These are phyloP conservation scores for Psococerastis gibbosa DNA, from an alignment of 2,888 invertebrate species.

Conservation along the genomic window DNA sequence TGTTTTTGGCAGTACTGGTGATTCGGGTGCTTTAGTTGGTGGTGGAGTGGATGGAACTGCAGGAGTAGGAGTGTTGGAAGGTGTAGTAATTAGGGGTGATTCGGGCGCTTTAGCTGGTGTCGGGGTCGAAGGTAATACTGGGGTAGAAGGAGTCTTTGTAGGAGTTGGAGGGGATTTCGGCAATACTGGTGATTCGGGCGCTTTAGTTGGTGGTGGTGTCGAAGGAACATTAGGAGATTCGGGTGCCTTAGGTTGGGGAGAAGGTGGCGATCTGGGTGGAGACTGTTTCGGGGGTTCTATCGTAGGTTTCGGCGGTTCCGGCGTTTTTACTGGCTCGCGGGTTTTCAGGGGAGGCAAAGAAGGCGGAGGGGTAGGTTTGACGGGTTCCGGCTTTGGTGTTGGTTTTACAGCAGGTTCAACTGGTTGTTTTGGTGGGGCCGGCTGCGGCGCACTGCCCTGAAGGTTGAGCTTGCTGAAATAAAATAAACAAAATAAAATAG, in stretches of 20 bases:
- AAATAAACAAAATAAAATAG: conserved; percentile 14
- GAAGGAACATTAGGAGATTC: conserved; percentile 4
- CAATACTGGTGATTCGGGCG: background rate
- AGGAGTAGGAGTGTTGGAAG: background rate
- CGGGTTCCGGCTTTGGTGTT: conserved; percentile 12
- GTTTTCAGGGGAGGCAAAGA: conserved; percentile 12
- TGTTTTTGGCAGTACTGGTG: background rate
- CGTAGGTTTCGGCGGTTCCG: conserved; percentile 23
- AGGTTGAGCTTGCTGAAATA: conserved; percentile 22
- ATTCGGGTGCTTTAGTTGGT: background rate
- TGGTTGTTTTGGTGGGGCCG: conserved; percentile 18
- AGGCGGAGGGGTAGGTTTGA: conserved; percentile 13
- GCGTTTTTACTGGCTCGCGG: conserved; percentile 18
- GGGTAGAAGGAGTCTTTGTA: background rate
- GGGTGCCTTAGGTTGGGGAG: background rate
- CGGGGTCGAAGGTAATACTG: background rate
- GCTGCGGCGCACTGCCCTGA: conserved; percentile 20
- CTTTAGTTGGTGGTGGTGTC: background rate
- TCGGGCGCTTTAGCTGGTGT: background rate
- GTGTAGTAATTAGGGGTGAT: background rate
- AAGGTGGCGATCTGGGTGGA: conserved; percentile 11
- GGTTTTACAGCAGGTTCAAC: conserved; percentile 21
- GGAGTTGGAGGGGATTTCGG: background rate
- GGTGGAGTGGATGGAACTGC: background rate
- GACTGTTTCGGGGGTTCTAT: conserved; percentile 17